Evolutionary conservation across 2,113 vertebrate species (phyloP).

Genomic region (Pseudorectes ferrugineus): DNA sequence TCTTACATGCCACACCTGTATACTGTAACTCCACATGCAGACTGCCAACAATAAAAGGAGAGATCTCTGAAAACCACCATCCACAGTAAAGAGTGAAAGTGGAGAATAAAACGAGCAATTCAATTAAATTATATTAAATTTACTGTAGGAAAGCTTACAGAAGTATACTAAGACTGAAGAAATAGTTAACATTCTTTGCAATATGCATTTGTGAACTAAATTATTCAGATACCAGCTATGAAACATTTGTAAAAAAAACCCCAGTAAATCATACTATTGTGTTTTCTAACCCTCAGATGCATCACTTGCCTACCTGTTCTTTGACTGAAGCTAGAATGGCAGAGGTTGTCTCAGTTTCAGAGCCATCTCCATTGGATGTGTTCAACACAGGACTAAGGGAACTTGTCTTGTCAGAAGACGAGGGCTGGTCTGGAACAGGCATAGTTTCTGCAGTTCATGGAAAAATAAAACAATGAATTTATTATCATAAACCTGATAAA

Average conservation of each 20-base stretch:
- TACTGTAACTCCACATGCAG: neutral
- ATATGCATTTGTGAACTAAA: neutral
- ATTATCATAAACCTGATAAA: neutral
- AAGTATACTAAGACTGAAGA: neutral
- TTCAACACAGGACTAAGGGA: slow-evolving; percentile 88
- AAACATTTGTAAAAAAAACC: neutral
- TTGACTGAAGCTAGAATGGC: slow-evolving; percentile 97
- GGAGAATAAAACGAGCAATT: neutral
- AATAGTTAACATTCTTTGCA: neutral
- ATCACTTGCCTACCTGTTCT: slow-evolving; percentile 85
- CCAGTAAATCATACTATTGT: neutral
- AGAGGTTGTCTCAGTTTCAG: slow-evolving; percentile 92
- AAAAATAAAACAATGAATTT: neutral
- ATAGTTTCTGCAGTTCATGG: slow-evolving; percentile 80
- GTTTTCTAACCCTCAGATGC: neutral
- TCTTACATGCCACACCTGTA: neutral
- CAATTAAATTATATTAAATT: neutral
- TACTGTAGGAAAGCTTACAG: neutral
- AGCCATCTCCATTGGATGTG: slow-evolving; percentile 89
- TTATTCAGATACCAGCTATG: neutral
- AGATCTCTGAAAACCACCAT: neutral
- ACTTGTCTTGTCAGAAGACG: slow-evolving; percentile 89
- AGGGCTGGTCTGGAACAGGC: slow-evolving; percentile 96
- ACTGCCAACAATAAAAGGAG: neutral
- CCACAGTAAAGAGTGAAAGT: neutral